Conservation (phyloP, 1,140 invertebrate genomes). For the Goniozus legneri region DNA sequence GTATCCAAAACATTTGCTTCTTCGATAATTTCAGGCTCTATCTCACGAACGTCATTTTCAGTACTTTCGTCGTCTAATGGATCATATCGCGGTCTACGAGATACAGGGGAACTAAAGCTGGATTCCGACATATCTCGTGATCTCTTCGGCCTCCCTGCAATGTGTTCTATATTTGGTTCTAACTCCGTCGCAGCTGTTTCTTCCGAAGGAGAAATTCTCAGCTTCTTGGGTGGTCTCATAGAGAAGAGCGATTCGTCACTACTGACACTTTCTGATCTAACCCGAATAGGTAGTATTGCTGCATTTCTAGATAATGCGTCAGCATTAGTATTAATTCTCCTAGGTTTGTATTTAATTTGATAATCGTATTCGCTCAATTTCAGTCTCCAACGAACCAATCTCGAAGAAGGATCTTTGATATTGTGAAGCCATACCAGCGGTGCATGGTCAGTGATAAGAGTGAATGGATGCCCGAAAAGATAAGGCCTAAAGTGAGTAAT, state of each 20-base stretch:
- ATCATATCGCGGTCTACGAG: no score
- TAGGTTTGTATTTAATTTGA: background rate
- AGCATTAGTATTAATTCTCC: background rate
- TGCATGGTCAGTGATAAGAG: background rate
- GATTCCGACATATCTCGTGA: no score
- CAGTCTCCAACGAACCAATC: background rate
- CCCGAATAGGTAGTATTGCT: background rate
- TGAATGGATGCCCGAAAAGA: background rate
- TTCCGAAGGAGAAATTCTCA: no score
- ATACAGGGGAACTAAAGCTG: no score
- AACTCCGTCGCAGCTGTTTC: background rate
- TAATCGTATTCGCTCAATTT: conserved; percentile 1
- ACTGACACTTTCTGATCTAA: background rate
- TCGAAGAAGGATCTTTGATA: background rate
- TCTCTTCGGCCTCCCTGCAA: no score
- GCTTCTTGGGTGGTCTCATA: no score
- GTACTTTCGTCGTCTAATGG: no score
- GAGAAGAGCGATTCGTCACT: no score
- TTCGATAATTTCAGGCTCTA: no score
- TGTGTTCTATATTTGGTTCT: background rate
- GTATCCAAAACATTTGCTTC: no score
- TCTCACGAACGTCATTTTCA: no score
- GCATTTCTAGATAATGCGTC: background rate
- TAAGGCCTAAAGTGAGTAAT: conserved; percentile 1
- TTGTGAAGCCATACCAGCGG: background rate